Percentiles rank a stretch among this genome's conserved stretches.
Evolutionary conservation across 2,888 invertebrate species (phyloP).

Genomic region (Protophormia terraenovae): DNA sequence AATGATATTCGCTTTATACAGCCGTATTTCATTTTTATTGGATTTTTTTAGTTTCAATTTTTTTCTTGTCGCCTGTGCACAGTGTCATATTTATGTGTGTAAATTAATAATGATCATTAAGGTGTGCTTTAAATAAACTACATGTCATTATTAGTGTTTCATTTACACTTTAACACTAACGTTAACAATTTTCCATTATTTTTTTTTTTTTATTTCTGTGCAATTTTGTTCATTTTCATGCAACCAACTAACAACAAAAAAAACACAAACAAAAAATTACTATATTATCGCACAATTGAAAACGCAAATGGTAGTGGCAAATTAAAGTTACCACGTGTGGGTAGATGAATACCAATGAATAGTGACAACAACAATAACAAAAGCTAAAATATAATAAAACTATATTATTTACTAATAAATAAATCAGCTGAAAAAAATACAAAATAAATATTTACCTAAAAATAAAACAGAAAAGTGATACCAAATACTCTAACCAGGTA

Average conservation of each 20-base stretch:
- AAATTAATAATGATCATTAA: slow-evolving; percentile 67
- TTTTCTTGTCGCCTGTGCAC: slow-evolving; percentile 45
- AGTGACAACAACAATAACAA: slow-evolving; percentile 15
- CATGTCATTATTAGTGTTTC: slow-evolving; percentile 68
- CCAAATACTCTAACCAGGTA: too few species aligned
- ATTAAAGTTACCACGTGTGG: slow-evolving; percentile 52
- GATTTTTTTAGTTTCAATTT: not conserved
- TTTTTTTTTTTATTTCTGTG: not conserved
- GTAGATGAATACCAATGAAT: slow-evolving; percentile 40
- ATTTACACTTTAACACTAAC: slow-evolving; percentile 67
- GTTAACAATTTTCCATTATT: slow-evolving; percentile 50
- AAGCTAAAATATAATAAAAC: not conserved
- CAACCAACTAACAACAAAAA: slow-evolving; percentile 4
- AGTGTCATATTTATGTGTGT: slow-evolving; percentile 48
- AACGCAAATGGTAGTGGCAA: slow-evolving; percentile 61
- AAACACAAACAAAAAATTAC: not conserved
- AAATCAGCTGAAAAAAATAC: slow-evolving; percentile 26
- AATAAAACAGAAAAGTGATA: too few species aligned
- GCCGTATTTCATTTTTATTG: slow-evolving; percentile 7
- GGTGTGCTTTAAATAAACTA: slow-evolving; percentile 67
- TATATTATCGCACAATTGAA: slow-evolving; percentile 50
- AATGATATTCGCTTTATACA: not conserved
- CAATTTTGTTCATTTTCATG: slow-evolving; percentile 33
- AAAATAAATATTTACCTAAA: not conserved
- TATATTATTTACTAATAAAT: slow-evolving; percentile 33